phyloP scores from a whole-genome alignment of 1,140 invertebrate genomes.

The Sinonovacula constricta region DNA sequence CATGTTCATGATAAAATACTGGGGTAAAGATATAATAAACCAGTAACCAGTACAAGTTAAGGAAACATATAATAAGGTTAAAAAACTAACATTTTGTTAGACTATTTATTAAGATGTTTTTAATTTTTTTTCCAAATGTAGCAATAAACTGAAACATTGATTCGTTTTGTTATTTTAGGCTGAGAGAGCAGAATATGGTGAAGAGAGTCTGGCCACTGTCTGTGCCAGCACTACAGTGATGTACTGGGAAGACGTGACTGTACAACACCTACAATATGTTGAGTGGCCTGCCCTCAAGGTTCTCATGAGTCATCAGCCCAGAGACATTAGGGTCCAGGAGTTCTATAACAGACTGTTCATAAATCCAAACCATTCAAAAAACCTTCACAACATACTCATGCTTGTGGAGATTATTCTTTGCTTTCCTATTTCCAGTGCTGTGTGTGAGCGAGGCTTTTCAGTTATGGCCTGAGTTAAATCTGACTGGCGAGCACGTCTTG shows the following conservation, averaged over 20 bases:
- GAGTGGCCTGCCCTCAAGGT: background rate
- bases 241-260: slow-evolving; percentile 8
- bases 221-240: slow-evolving; percentile 14
- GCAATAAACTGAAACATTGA: too few species aligned
- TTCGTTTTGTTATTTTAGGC: too few species aligned
- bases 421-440: background rate
- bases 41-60: too few species aligned
- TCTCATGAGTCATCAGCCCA: slow-evolving; percentile 22
- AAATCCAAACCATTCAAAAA: slow-evolving; percentile 21
- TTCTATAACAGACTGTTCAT: slow-evolving; percentile 41
- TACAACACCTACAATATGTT: background rate
- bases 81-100: too few species aligned
- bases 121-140: too few species aligned
- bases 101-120: too few species aligned
- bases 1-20: too few species aligned
- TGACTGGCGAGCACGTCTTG: background rate
- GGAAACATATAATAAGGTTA: too few species aligned
- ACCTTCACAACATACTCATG: slow-evolving; percentile 26
- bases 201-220: slow-evolving; percentile 6
- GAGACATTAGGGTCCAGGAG: background rate
- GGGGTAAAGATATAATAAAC: too few species aligned
- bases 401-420: slow-evolving; percentile 15
- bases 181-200: background rate
- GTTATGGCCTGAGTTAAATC: slow-evolving; percentile 16
- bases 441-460: slow-evolving; percentile 35